These are phyloP conservation scores for Eulemur rufifrons DNA, from an alignment of 2,113 vertebrate species.

Conservation along the genomic window DNA sequence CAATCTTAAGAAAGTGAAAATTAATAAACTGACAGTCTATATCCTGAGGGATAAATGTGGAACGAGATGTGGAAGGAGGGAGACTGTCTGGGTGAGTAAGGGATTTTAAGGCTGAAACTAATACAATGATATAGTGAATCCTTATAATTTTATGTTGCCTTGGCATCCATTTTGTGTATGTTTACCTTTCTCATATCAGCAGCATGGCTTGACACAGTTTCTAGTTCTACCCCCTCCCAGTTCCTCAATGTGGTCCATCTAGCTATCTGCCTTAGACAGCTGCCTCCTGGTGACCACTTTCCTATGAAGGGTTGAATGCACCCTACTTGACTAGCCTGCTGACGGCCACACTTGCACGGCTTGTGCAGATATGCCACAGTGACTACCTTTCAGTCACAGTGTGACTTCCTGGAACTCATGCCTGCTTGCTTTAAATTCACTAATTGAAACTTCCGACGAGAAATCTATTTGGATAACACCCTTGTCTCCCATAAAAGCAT, in stretches of 20 bases:
- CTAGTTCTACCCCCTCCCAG: background rate
- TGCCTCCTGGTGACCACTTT: background rate
- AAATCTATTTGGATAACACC: background rate
- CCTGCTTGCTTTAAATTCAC: background rate
- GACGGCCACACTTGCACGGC: accelerated
- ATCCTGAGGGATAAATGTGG: background rate
- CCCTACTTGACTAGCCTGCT: background rate
- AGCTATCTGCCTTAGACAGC: background rate
- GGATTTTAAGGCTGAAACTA: background rate
- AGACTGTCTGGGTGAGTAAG: background rate
- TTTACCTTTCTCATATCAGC: background rate
- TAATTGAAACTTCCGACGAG: background rate
- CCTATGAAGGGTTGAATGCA: background rate
- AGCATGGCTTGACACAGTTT: background rate
- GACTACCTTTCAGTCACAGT: background rate
- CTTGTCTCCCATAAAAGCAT: background rate
- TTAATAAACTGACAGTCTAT: background rate
- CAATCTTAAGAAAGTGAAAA: background rate
- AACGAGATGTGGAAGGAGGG: background rate
- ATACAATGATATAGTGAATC: background rate
- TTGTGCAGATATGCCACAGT: background rate
- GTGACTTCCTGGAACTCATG: background rate
- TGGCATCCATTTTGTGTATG: background rate
- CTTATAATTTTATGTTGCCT: background rate
- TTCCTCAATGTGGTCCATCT: background rate